phyloP scores from a whole-genome alignment of 2,888 invertebrate species.

The Agrotis clavis region DNA sequence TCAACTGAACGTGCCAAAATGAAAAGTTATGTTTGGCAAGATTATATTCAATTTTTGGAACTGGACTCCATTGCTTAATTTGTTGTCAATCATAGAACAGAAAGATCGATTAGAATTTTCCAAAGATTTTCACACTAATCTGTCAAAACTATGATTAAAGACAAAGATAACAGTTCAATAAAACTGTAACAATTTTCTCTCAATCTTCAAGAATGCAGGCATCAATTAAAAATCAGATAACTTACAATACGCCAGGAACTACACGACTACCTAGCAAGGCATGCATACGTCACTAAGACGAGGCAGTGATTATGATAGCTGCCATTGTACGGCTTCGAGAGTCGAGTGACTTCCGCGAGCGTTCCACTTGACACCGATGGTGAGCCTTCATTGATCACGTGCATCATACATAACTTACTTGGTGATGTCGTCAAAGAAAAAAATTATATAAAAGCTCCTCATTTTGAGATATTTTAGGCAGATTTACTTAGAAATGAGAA shows the following conservation, averaged over 20 bases:
- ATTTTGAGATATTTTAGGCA: background rate
- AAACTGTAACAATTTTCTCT: conserved; percentile 4
- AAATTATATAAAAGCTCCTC: background rate
- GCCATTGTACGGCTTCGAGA: conserved; percentile 59
- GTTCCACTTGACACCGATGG: conserved; percentile 57
- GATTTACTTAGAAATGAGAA: background rate
- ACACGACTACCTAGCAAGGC: conserved; percentile 30
- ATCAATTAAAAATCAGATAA: conserved; percentile 20
- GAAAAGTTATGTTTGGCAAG: background rate
- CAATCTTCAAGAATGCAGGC: background rate
- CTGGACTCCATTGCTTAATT: background rate
- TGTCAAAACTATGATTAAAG: background rate
- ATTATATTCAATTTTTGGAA: background rate
- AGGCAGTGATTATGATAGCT: conserved; percentile 45
- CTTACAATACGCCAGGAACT: conserved; percentile 30
- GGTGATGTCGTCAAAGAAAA: background rate
- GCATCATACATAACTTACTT: background rate
- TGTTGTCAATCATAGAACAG: too few species aligned
- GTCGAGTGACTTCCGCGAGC: conserved; percentile 58
- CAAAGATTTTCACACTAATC: too few species aligned
- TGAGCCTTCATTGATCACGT: conserved; percentile 48
- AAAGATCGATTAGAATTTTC: background rate
- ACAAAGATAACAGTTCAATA: background rate
- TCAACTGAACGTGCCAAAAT: background rate
- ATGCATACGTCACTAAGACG: conserved; percentile 36